Evolutionary conservation across 2,888 invertebrate species (phyloP).

Genomic region (Lepidochrysops patricia): DNA sequence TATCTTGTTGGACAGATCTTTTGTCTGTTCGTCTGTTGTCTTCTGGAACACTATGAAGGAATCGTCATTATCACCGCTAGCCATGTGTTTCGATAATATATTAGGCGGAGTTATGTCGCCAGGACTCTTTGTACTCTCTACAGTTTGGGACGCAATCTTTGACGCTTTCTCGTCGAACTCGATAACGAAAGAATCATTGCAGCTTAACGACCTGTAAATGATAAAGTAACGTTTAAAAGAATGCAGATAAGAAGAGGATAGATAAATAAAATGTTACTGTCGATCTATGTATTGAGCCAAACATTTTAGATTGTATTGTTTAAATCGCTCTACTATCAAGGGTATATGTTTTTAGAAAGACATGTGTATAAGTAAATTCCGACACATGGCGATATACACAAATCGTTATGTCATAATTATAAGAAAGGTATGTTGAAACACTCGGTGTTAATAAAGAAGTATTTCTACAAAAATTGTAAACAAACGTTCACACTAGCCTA

Average conservation of each 20-base stretch:
- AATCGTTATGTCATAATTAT: too few relatives aligned
- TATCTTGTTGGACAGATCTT: slow-evolving; percentile 41
- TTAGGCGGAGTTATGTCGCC: slow-evolving; percentile 29
- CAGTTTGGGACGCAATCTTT: slow-evolving; percentile 30
- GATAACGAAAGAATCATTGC: slow-evolving; percentile 65
- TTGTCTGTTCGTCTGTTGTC: slow-evolving; percentile 26
- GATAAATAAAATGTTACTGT: too few relatives aligned
- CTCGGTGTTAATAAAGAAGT: too few relatives aligned
- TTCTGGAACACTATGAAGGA: slow-evolving; percentile 56
- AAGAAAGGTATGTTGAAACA: too few relatives aligned
- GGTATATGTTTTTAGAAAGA: too few relatives aligned
- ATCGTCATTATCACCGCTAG: slow-evolving; percentile 39
- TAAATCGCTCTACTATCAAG: slow-evolving; percentile 54
- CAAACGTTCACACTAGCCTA: too few relatives aligned
- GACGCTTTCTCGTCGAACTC: slow-evolving; percentile 53
- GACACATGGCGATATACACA: too few relatives aligned
- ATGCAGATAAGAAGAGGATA: too few relatives aligned
- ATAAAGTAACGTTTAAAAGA: background rate
- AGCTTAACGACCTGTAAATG: slow-evolving; percentile 51
- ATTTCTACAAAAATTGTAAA: background rate
- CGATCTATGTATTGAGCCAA: too few relatives aligned
- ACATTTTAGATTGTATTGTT: too few relatives aligned
- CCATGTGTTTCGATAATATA: slow-evolving; percentile 30
- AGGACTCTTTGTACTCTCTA: slow-evolving; percentile 11
- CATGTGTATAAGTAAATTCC: too few relatives aligned